Percentiles rank a stretch among this genome's conserved stretches.
These are phyloP conservation scores for Tyria jacobaeae DNA, from an alignment of 2,888 invertebrate genomes.

Conservation along the genomic window DNA sequence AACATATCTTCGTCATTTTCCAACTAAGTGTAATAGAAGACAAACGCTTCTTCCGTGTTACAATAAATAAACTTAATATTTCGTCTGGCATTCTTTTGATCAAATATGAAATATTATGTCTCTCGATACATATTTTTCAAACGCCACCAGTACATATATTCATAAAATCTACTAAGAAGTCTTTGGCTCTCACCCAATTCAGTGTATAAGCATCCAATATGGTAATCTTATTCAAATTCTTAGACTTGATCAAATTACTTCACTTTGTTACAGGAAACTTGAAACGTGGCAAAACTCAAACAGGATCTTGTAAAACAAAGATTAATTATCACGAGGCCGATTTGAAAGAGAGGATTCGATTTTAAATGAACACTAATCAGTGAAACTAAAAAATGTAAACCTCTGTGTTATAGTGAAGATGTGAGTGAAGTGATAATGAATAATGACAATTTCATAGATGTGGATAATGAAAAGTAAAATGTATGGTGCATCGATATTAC, in stretches of 20 bases:
- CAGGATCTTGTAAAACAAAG: constrained; percentile 35
- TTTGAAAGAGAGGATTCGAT: constrained; percentile 30
- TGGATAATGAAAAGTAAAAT: constrained; percentile 39
- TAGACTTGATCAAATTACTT: constrained; percentile 55
- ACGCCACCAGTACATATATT: background rate
- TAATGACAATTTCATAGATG: constrained; percentile 28
- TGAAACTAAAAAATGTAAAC: constrained; percentile 23
- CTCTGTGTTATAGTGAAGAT: constrained; percentile 26
- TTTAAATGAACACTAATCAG: constrained; percentile 20
- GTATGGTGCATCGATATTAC: constrained; percentile 42
- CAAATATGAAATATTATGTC: too few species aligned
- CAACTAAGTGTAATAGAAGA: too few species aligned
- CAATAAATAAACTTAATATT: too few species aligned
- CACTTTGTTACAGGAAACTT: constrained; percentile 60
- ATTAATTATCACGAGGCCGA: constrained; percentile 28
- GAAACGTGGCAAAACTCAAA: constrained; percentile 46
- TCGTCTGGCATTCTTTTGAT: too few species aligned
- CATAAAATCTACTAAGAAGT: constrained; percentile 38
- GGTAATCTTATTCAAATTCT: constrained; percentile 57
- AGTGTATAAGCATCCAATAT: constrained; percentile 50
- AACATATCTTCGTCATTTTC: too few species aligned
- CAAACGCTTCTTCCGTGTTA: too few species aligned
- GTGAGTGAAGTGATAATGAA: constrained; percentile 38
- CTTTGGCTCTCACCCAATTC: constrained; percentile 47
- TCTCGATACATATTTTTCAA: background rate